These are phyloP conservation scores for Eurypyga helias DNA, from an alignment of 2,113 vertebrate genomes.

Conservation along the genomic window DNA sequence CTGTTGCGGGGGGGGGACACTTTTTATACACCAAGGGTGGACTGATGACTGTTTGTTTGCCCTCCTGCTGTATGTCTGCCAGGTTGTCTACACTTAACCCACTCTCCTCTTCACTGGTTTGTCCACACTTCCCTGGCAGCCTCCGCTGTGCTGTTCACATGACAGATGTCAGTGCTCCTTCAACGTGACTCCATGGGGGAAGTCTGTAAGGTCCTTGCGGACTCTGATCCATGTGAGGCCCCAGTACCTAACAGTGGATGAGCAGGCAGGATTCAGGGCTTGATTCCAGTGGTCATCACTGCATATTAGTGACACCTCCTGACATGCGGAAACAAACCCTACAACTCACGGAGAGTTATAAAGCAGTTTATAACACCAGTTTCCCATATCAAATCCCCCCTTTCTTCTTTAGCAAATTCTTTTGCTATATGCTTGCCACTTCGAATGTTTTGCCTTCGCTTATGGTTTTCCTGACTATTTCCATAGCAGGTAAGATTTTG, in stretches of 20 bases:
- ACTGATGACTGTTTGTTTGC: no score
- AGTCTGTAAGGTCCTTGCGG: not conserved
- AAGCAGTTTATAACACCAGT: no score
- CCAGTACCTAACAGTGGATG: not conserved
- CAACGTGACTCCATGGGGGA: not conserved
- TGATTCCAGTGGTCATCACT: not conserved
- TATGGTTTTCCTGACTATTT: no score
- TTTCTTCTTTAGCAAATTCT: no score
- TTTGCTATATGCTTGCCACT: no score
- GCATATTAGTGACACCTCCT: not conserved
- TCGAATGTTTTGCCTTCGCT: no score
- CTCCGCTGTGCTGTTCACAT: not conserved
- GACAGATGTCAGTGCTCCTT: not conserved
- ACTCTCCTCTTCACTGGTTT: not conserved
- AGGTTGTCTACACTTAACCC: fast-evolving
- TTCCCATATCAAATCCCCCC: no score
- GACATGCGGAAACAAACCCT: no score
- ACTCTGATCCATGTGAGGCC: not conserved
- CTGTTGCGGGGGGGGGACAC: not conserved
- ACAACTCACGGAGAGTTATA: no score
- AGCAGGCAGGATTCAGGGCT: not conserved
- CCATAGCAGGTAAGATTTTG: no score
- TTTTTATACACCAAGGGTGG: no score
- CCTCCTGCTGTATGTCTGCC: not conserved
- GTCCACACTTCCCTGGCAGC: not conserved